Evolutionary conservation across 2,888 invertebrate genomes (phyloP).

Genomic region (Drosophila fungiperda): DNA sequence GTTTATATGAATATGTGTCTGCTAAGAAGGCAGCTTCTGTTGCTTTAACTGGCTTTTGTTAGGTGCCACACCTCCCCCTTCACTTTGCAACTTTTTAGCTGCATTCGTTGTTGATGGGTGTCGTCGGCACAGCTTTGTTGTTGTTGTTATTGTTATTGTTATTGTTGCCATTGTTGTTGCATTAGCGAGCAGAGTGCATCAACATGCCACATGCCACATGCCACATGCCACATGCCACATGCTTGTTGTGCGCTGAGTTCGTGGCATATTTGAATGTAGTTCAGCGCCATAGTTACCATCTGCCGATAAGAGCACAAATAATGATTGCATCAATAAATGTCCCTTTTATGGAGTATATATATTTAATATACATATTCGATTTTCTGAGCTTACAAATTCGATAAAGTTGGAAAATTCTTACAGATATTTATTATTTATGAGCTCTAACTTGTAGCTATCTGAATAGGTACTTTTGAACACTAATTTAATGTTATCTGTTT

Average conservation of each 20-base stretch:
- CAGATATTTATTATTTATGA: slow-evolving; percentile 1
- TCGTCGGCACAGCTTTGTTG: slow-evolving; percentile 28
- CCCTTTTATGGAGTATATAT: neutral
- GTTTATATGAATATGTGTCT: slow-evolving; percentile 20
- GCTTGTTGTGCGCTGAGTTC: slow-evolving; percentile 21
- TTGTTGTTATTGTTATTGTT: slow-evolving; percentile 5
- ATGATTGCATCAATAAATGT: neutral
- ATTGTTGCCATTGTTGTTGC: slow-evolving; percentile 45
- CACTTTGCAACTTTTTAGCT: neutral
- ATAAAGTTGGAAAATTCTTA: neutral
- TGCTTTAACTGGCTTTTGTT: slow-evolving; percentile 76
- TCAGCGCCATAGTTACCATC: slow-evolving; percentile 7
- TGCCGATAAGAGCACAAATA: neutral
- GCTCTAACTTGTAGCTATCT: neutral
- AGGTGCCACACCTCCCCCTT: slow-evolving; percentile 17
- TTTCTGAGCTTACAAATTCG: neutral
- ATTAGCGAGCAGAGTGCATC: slow-evolving; percentile 69
- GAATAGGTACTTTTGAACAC: neutral
- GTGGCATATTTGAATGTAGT: slow-evolving; percentile 27
- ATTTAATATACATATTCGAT: neutral
- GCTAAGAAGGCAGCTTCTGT: slow-evolving; percentile 59
- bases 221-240: slow-evolving; percentile 36
- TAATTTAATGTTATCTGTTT: neutral
- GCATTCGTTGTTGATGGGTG: slow-evolving; percentile 34
- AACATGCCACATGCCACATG: slow-evolving; percentile 42